Conservation (phyloP, 2,888 invertebrate genomes). For the Sarcophaga carnaria region DNA sequence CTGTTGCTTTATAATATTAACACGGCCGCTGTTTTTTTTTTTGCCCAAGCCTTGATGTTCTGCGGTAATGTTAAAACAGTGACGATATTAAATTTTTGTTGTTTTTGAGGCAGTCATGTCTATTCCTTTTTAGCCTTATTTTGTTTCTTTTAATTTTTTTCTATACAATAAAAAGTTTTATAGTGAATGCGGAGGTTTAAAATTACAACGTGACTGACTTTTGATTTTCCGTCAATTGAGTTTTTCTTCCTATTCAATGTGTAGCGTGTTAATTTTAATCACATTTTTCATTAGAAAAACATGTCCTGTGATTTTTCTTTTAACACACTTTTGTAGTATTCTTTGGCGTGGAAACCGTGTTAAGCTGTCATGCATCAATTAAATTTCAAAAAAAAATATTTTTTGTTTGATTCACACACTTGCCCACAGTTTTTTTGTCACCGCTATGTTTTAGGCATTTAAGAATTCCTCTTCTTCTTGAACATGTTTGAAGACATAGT, state of each 20-base stretch:
- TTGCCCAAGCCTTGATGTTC: not conserved
- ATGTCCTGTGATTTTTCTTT: constrained; percentile 11
- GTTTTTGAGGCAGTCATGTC: not conserved
- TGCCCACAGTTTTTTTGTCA: too few relatives aligned
- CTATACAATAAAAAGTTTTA: not conserved
- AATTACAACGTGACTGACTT: constrained; percentile 54
- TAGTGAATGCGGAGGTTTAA: not conserved
- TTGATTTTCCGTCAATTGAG: constrained; percentile 4
- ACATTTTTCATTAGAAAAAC: not conserved
- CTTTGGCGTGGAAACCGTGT: not conserved
- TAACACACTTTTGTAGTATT: too few relatives aligned
- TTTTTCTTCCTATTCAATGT: not conserved
- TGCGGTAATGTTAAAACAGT: not conserved
- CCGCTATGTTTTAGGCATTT: too few relatives aligned
- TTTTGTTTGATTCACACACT: too few relatives aligned
- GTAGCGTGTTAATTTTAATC: not conserved
- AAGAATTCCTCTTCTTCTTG: too few relatives aligned
- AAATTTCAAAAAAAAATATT: too few relatives aligned
- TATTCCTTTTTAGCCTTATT: not conserved
- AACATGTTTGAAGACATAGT: too few relatives aligned
- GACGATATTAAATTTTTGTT: not conserved
- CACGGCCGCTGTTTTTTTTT: constrained; percentile 26
- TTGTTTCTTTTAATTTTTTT: not conserved
- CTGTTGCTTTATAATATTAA: constrained; percentile 43
- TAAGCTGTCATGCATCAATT: not conserved